These are phyloP conservation scores for Aplysina aerophoba DNA, from an alignment of 37 sponge, comb jelly and placozoan genomes.

Conservation along the genomic window DNA sequence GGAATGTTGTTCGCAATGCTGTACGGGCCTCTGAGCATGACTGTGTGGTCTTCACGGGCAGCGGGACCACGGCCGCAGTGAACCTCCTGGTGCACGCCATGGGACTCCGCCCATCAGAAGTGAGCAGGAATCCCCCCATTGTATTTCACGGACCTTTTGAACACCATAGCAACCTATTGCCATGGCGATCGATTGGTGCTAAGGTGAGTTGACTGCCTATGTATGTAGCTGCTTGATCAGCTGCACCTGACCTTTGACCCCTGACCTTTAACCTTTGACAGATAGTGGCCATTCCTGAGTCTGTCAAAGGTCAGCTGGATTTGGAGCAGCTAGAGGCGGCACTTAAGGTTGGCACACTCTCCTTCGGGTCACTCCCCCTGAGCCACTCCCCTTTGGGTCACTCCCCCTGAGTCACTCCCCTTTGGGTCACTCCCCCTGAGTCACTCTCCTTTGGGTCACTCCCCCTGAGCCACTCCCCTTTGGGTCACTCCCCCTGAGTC, in stretches of 20 bases:
- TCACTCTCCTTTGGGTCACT: too few species aligned
- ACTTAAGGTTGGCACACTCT: slow-evolving; percentile 44
- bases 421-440: too few species aligned
- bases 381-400: too few species aligned
- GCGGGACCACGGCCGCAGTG: slow-evolving; percentile 88
- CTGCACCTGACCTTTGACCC: too few species aligned
- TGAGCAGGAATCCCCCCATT: slow-evolving; percentile 31
- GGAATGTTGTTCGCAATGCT: slow-evolving; percentile 34
- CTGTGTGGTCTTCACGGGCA: slow-evolving; percentile 87
- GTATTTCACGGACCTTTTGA: slow-evolving; percentile 91
- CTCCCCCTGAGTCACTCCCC: too few species aligned
- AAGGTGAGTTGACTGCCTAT: slow-evolving; percentile 43
- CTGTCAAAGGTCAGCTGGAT: slow-evolving; percentile 45
- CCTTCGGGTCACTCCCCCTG: too few species aligned
- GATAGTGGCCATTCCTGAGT: slow-evolving; percentile 65
- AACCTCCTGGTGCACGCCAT: slow-evolving; percentile 74
- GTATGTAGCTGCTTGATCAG: too few species aligned
- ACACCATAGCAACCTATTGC: slow-evolving; percentile 87
- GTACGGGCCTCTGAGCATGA: slow-evolving; percentile 78
- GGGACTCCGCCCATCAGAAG: slow-evolving; percentile 3
- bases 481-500: too few species aligned
- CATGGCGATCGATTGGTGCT: slow-evolving; percentile 84
- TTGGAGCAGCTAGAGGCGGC: slow-evolving; percentile 55
- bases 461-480: too few species aligned
- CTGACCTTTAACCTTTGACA: neutral